phyloP scores from a whole-genome alignment of 2,797 vertebrate genomes.

The Tapera naevia region DNA sequence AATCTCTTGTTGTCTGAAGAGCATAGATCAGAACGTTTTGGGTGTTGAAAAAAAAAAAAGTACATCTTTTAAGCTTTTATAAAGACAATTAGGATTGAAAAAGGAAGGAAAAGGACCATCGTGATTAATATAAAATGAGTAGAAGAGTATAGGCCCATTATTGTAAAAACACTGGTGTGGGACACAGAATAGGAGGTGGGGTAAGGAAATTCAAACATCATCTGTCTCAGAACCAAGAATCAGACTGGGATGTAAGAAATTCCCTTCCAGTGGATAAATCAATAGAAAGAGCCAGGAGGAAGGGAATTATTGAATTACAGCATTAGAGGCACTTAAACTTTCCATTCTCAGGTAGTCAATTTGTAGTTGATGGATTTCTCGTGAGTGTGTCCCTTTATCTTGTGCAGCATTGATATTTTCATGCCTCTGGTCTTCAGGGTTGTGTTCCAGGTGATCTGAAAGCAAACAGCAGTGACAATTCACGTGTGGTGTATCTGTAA shows the following conservation, averaged over 20 bases:
- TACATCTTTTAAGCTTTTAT: background rate
- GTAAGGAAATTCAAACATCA: background rate
- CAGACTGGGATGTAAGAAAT: background rate
- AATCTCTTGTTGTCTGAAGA: background rate
- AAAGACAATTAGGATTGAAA: background rate
- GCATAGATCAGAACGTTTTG: background rate
- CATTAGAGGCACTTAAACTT: background rate
- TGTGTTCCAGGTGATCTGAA: background rate
- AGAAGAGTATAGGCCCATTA: background rate
- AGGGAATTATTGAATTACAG: background rate
- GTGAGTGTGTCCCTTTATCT: background rate
- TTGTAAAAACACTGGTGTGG: accelerated
- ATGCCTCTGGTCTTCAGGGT: background rate
- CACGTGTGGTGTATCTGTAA: background rate
- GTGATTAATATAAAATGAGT: background rate
- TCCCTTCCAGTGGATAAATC: background rate
- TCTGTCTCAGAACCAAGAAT: background rate
- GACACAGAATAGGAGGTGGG: background rate
- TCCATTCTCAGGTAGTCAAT: background rate
- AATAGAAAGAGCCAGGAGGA: background rate
- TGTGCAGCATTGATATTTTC: background rate
- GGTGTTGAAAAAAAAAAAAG: background rate
- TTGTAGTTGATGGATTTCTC: background rate
- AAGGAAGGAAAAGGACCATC: background rate
- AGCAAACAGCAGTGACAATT: background rate